Evolutionary conservation across 2,888 invertebrate species (phyloP).

Genomic region (Amorpha juglandis): DNA sequence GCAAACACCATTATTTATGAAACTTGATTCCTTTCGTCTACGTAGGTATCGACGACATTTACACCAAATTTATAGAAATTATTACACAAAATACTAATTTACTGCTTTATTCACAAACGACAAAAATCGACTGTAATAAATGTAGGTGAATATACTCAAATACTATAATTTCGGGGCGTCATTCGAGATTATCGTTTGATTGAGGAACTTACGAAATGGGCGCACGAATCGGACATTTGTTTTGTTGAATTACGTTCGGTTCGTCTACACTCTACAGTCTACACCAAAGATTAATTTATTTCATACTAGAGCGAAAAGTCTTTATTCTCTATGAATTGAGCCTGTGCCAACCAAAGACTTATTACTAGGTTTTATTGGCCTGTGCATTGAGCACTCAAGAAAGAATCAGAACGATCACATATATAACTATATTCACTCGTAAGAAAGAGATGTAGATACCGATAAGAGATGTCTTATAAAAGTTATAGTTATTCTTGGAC

Average conservation of each 20-base stretch:
- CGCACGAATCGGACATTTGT: conserved; percentile 84
- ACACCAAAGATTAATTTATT: not conserved
- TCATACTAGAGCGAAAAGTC: no score
- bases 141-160: conserved; percentile 28
- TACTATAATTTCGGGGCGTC: conserved; percentile 55
- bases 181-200: conserved; percentile 73
- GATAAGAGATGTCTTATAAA: no score
- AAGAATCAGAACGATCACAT: no score
- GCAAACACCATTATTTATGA: conserved; percentile 76
- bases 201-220: conserved; percentile 83
- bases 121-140: conserved; percentile 34
- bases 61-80: conserved; percentile 52
- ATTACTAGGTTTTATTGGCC: no score
- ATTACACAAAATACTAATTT: conserved; percentile 38
- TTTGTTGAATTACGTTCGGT: conserved; percentile 68
- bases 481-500: no score
- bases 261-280: conserved; percentile 33
- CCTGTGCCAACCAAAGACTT: no score
- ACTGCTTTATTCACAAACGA: conserved; percentile 23
- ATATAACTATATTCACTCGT: no score
- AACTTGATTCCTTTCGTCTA: conserved; percentile 81
- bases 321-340: no score
- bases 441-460: no score
- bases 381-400: no score
- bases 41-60: conserved; percentile 63